A percentile compares a stretch with the other conserved stretches of the same genome.
Conservation (phyloP, 2,113 vertebrate species). For the Mellivora capensis region DNA sequence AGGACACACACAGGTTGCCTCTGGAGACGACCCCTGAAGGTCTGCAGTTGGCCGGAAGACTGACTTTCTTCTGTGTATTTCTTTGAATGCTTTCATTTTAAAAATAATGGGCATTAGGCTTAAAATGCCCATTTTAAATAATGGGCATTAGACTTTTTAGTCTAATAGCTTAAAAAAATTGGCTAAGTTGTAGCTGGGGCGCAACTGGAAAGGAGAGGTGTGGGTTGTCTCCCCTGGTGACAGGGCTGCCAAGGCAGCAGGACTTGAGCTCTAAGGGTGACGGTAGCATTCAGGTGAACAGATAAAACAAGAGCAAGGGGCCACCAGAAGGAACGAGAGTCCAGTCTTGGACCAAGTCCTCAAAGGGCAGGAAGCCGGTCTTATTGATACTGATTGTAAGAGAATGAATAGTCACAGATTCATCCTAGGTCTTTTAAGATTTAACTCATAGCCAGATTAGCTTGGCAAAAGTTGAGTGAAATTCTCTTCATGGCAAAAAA, state of each 20-base stretch:
- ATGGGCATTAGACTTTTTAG: neutral
- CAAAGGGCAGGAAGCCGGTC: neutral
- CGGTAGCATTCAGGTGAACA: neutral
- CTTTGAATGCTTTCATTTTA: neutral
- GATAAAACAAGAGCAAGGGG: neutral
- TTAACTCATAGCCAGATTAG: neutral
- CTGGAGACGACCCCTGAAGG: neutral
- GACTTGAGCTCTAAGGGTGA: neutral
- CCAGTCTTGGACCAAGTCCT: neutral
- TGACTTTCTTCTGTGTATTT: neutral
- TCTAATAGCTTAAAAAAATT: neutral
- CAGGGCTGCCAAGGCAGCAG: neutral
- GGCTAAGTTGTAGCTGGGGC: neutral
- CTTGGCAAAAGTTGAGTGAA: neutral
- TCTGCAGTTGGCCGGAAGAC: neutral
- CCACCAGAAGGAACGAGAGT: neutral
- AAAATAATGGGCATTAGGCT: neutral
- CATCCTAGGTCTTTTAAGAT: neutral
- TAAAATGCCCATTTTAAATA: neutral
- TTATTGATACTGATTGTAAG: neutral
- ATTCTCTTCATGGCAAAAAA: neutral
- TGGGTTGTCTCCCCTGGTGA: too few species aligned
- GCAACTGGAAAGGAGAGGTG: neutral
- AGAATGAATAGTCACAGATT: neutral
- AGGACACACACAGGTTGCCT: neutral